Conservation (phyloP, 1,140 invertebrate genomes). For the Mizuhopecten yessoensis region DNA sequence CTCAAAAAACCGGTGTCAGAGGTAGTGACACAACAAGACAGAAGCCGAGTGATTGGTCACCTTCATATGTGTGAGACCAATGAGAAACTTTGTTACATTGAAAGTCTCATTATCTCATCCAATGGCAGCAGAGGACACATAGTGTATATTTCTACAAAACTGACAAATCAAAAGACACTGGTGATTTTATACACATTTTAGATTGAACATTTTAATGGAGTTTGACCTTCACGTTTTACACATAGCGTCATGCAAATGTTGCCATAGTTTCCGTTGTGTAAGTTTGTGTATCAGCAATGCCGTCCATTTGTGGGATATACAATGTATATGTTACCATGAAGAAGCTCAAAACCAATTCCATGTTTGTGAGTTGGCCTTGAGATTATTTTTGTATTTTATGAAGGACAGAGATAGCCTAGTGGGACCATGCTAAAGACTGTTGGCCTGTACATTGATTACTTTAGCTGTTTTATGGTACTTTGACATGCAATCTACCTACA, state of each 20-base stretch:
- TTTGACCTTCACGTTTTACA: not conserved
- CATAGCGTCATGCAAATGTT: not conserved
- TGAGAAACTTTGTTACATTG: not conserved
- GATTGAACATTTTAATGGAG: not conserved
- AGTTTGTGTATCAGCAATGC: slow-evolving; percentile 1
- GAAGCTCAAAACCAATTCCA: not conserved
- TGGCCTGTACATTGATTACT: slow-evolving; percentile 11
- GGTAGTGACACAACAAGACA: slow-evolving; percentile 37
- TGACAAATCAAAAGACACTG: not conserved
- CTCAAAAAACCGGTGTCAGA: slow-evolving; percentile 45
- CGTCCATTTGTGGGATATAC: slow-evolving; percentile 5
- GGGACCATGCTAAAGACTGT: not conserved
- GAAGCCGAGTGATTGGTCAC: slow-evolving; percentile 41
- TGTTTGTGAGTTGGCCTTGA: not conserved
- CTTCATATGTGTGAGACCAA: slow-evolving; percentile 50
- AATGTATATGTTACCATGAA: not conserved
- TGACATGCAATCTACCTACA: slow-evolving; percentile 23
- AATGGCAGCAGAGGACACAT: slow-evolving; percentile 9
- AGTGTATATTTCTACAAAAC: slow-evolving; percentile 39
- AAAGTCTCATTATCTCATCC: not conserved
- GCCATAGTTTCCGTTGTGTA: not conserved
- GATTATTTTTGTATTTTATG: slow-evolving; percentile 9
- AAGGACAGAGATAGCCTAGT: not conserved
- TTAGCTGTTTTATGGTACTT: not conserved
- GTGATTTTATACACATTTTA: not conserved